Evolutionary conservation across 2,113 vertebrate genomes (phyloP).

Genomic region (Myocastor coypus): DNA sequence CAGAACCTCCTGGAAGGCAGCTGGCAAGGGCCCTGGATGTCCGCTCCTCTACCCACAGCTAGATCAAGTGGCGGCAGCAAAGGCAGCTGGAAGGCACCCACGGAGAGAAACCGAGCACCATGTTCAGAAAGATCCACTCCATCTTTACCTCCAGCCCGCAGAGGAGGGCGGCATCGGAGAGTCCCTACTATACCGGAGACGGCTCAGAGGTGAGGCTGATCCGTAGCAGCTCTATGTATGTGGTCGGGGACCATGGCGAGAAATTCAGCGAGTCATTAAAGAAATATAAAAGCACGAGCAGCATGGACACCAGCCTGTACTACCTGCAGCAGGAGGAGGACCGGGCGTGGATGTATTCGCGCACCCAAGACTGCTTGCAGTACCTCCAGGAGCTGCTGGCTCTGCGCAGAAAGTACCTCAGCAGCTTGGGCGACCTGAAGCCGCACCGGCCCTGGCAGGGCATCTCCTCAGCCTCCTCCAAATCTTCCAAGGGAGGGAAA

Average conservation of each 20-base stretch:
- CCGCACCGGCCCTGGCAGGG: conserved; percentile 73
- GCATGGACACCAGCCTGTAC: conserved; percentile 87
- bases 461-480: conserved; percentile 78
- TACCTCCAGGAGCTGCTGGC: conserved; percentile 96
- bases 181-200: conserved; percentile 84
- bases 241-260: conserved; percentile 89
- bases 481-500: conserved; percentile 84
- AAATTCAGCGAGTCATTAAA: conserved; percentile 88
- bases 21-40: conserved; percentile 32
- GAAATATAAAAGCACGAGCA: conserved; percentile 92
- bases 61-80: conserved; percentile 67
- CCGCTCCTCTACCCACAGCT: neutral
- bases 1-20: neutral
- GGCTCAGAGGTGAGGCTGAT: conserved; percentile 91
- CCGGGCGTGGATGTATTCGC: conserved; percentile 92
- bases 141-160: conserved; percentile 90
- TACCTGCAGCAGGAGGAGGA: conserved; percentile 93
- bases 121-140: conserved; percentile 91
- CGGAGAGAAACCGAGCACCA: conserved; percentile 85
- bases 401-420: conserved; percentile 93
- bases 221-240: conserved; percentile 96
- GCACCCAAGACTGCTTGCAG: conserved; percentile 95
- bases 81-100: conserved; percentile 59
- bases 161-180: conserved; percentile 80
- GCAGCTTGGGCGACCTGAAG: conserved; percentile 90